Evolutionary conservation across 2,888 invertebrate genomes (phyloP).

Genomic region (Acleris sparsana): DNA sequence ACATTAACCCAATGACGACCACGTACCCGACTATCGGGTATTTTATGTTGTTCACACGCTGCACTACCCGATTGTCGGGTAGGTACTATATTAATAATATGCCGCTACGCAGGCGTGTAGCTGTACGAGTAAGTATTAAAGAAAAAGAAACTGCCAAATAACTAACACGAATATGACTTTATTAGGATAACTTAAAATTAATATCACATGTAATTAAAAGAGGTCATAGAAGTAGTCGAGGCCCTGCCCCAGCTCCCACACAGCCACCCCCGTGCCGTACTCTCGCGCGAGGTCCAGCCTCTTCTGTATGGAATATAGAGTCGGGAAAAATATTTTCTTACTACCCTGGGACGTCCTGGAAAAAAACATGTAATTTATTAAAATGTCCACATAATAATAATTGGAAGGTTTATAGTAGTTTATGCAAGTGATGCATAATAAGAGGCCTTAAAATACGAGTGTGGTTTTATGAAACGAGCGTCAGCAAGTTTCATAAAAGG

Average conservation of each 20-base stretch:
- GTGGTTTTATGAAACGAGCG: too few species aligned
- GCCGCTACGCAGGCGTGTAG: too few species aligned
- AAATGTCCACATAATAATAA: background rate
- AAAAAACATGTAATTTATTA: constrained; percentile 39
- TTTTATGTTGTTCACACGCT: too few species aligned
- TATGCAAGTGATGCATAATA: too few species aligned
- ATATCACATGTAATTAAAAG: constrained; percentile 70
- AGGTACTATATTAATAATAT: too few species aligned
- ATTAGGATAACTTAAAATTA: constrained; percentile 57
- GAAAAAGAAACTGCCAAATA: constrained; percentile 8
- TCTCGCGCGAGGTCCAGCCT: constrained; percentile 91
- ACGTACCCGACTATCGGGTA: too few species aligned
- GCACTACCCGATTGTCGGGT: too few species aligned
- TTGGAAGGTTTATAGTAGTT: background rate
- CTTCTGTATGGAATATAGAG: constrained; percentile 91
- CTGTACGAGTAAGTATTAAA: too few species aligned
- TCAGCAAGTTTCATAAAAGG: too few species aligned
- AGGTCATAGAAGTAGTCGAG: constrained; percentile 96
- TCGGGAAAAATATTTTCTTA: constrained; percentile 94
- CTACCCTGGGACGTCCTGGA: constrained; percentile 86
- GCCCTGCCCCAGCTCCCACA: constrained; percentile 99
- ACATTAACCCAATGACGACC: too few species aligned
- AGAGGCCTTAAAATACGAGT: too few species aligned
- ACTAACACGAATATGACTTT: constrained; percentile 48
- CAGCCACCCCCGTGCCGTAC: constrained; percentile 92